Base-by-base conservation (phyloP, 2,888 invertebrate genomes). In the Yponomeuta plumbellus region DNA sequence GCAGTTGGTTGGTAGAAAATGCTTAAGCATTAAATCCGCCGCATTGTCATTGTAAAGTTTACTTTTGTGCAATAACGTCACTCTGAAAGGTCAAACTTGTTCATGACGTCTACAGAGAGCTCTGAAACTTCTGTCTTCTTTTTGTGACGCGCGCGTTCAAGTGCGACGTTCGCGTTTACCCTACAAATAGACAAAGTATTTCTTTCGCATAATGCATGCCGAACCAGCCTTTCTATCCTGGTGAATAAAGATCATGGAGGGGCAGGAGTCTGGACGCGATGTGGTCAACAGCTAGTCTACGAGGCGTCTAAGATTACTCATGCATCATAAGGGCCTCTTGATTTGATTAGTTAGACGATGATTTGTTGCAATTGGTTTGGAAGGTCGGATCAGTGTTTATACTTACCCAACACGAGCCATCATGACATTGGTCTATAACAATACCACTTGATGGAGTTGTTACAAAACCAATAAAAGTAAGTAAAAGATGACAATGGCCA, bases 111-210 rank as follows among this genome's bases (percentile, higher is more conserved):
- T 8, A 1, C 8, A 8, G 34, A 34, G 34, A 34, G 8, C 34
- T 34, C 10, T 59, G 21, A 59, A 23, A 59, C 22, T 59, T 21
- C 21, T 11, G 21, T 59, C 0, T 4, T 59, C 23, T 11, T 21
- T 11, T 13, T 23, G 23, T 22, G 59, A 59, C 21, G 8, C 23
- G 13, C 11, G 22, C 22, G 59, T 17, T 52, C 17, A 52, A 59
- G 59, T 11, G 59, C 59, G 59, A 20, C 13, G 59, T 59, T 59
- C 22, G 6, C 59, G 11, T 21, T 59, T 59, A 59, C 59, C 59
- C 22, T 21, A 59, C 59, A 59, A 21, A 22, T 59, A 23, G 59
- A 59, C 21, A 21, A 59, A 21, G 20, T 59, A 1, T 59, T 59
- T 23, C 59, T 59, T 23, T 59, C 20, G 21, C 22, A 59, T 23